A percentile compares a stretch with the other conserved stretches of the same genome.
Evolutionary conservation across 1,140 invertebrate species (phyloP).

Genomic region (Platyscapa corneri): DNA sequence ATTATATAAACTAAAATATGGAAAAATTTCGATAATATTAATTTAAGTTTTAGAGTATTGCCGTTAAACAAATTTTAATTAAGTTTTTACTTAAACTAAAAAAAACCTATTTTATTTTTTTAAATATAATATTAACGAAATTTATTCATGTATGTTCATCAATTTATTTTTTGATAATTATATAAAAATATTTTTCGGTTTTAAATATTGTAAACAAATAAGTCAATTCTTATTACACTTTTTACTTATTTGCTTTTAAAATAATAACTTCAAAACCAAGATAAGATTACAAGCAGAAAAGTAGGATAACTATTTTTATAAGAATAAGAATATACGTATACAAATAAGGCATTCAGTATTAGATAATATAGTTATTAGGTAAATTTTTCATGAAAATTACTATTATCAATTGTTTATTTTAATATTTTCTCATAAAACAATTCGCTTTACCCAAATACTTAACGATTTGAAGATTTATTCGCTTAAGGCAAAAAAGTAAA

Average conservation of each 20-base stretch:
- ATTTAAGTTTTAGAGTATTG: neutral
- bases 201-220: no score
- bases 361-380: neutral
- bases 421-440: neutral
- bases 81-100: no score
- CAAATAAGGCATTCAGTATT: neutral
- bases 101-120: no score
- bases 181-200: neutral
- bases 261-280: neutral
- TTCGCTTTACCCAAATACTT: neutral
- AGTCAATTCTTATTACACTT: neutral
- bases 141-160: neutral
- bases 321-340: neutral
- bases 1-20: neutral
- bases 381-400: neutral
- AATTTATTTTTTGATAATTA: neutral
- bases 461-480: neutral
- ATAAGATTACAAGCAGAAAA: constrained; percentile 22
- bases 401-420: neutral
- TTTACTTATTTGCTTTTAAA: neutral
- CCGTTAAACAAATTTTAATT: no score
- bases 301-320: neutral
- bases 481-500: neutral
- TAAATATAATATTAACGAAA: neutral
- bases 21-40: neutral